These are phyloP conservation scores for Pluvialis apricaria DNA, from an alignment of 2,113 vertebrate species.

Conservation along the genomic window DNA sequence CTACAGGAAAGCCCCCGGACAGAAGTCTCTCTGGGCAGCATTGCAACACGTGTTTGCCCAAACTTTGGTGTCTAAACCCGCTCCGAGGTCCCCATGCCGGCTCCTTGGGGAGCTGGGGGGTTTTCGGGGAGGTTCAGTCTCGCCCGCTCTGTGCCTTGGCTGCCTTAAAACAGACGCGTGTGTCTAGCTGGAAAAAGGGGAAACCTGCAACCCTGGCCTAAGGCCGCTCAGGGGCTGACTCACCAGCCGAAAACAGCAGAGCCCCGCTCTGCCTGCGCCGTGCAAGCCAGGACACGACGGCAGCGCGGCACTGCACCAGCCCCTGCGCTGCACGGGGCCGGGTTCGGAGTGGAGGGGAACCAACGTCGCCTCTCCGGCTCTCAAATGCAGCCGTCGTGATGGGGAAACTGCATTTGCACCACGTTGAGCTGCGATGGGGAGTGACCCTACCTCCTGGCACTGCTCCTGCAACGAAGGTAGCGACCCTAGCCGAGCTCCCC, in stretches of 20 bases:
- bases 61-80: not conserved
- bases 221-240: not conserved
- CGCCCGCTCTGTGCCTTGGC: rapidly evolving
- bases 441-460: not conserved
- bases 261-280: not conserved
- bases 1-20: not conserved
- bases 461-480: not conserved
- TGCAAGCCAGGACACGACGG: not conserved
- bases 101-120: not conserved
- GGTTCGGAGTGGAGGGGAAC: not conserved
- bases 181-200: not conserved
- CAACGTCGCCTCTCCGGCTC: rapidly evolving
- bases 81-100: rapidly evolving
- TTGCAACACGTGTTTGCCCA: not conserved
- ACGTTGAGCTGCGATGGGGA: rapidly evolving
- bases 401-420: not conserved
- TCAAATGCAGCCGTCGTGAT: not conserved
- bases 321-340: not conserved
- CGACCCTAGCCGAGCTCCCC: not conserved
- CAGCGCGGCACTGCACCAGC: not conserved
- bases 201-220: not conserved
- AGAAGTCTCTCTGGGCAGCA: not conserved
- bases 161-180: not conserved
- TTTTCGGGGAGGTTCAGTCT: not conserved
- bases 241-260: not conserved